These are phyloP conservation scores for Lasioglossum baleicum DNA, from an alignment of 1,140 invertebrate species.

Conservation along the genomic window DNA sequence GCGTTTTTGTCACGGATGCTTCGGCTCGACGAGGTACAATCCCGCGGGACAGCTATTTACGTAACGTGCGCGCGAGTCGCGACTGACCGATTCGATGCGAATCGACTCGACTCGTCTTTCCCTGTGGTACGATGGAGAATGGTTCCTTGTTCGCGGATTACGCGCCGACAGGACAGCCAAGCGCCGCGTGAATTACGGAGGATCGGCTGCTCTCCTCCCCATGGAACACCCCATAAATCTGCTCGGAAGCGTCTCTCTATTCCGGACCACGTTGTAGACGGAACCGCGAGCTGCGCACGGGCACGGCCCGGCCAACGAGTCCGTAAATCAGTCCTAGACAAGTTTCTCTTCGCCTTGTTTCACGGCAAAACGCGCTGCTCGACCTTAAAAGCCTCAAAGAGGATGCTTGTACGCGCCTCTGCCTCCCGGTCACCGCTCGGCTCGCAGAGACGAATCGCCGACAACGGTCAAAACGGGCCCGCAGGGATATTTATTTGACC, in stretches of 20 bases:
- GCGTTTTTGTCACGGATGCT: not conserved
- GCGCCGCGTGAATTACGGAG: conserved; percentile 66
- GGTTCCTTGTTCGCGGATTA: conserved; percentile 55
- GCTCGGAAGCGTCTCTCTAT: conserved; percentile 55
- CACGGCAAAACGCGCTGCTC: conserved; percentile 50
- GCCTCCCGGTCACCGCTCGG: not conserved
- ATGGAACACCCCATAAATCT: conserved; percentile 76
- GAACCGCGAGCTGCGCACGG: conserved; percentile 58
- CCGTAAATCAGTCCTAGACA: conserved; percentile 74
- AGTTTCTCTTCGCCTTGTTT: conserved; percentile 69
- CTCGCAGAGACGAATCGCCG: conserved; percentile 26
- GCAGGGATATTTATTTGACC: conserved; percentile 15
- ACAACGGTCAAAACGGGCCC: conserved; percentile 25
- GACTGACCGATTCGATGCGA: not conserved
- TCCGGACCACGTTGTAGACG: conserved; percentile 55
- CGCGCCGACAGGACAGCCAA: conserved; percentile 49
- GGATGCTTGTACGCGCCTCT: conserved; percentile 1
- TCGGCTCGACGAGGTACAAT: too few species aligned
- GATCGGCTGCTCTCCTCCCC: conserved; percentile 37
- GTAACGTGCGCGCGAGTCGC: not conserved
- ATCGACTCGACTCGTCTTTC: not conserved
- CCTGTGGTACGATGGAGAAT: not conserved
- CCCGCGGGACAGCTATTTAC: not conserved
- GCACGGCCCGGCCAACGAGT: conserved; percentile 62
- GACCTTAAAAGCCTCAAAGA: conserved; percentile 58